These are phyloP conservation scores for Drosophila cardini DNA, from an alignment of 1,140 invertebrate genomes.

Conservation along the genomic window DNA sequence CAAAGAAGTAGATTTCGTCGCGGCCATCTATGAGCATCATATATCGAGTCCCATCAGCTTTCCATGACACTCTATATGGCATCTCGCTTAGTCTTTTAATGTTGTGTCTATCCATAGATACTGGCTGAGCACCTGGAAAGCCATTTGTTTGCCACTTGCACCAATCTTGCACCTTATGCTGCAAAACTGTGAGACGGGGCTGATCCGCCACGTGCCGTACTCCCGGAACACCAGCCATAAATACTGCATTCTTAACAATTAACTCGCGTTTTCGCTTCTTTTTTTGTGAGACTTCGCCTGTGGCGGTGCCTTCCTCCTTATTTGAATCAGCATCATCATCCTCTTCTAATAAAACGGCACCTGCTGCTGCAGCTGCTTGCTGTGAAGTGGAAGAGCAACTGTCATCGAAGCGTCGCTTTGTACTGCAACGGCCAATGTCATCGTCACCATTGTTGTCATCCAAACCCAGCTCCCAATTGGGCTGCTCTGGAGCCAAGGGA, in stretches of 20 bases:
- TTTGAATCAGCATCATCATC: slow-evolving; percentile 48
- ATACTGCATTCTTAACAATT: slow-evolving; percentile 87
- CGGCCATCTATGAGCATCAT: slow-evolving; percentile 97
- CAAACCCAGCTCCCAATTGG: slow-evolving; percentile 90
- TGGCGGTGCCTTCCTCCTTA: slow-evolving; percentile 65
- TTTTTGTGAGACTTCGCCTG: slow-evolving; percentile 38
- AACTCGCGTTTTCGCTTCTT: slow-evolving; percentile 83
- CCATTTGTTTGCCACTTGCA: slow-evolving; percentile 92
- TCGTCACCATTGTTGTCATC: slow-evolving; percentile 74
- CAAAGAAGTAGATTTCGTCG: slow-evolving; percentile 96
- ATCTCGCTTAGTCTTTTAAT: slow-evolving; percentile 90
- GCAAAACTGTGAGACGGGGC: slow-evolving; percentile 88
- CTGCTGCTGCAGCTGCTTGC: slow-evolving; percentile 29
- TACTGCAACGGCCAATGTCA: slow-evolving; percentile 8
- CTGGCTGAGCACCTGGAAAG: slow-evolving; percentile 98
- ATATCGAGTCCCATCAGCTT: slow-evolving; percentile 98
- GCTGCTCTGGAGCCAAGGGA: slow-evolving; percentile 90
- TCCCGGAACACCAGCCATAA: slow-evolving; percentile 93
- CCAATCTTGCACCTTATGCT: slow-evolving; percentile 91
- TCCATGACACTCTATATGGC: slow-evolving; percentile 98
- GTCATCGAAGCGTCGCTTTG: slow-evolving; percentile 54
- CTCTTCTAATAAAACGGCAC: slow-evolving; percentile 40
- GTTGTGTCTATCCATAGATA: slow-evolving; percentile 97
- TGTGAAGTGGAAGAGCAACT: slow-evolving; percentile 60
- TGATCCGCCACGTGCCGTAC: slow-evolving; percentile 86